Percentiles rank a stretch among this genome's conserved stretches.
Evolutionary conservation across 2,888 invertebrate species (phyloP).

Genomic region (Alcis repandata): DNA sequence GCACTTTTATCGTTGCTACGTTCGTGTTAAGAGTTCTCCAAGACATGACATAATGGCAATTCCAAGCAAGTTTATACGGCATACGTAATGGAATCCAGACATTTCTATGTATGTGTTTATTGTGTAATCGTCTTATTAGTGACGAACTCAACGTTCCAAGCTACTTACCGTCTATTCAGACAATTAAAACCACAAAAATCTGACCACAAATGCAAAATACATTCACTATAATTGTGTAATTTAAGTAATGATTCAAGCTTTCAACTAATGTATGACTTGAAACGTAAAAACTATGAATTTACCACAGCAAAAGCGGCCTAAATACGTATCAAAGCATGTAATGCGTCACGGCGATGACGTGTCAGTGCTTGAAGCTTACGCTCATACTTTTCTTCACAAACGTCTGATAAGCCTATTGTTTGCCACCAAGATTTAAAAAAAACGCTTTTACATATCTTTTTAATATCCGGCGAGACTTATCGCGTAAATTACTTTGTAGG

Average conservation of each 20-base stretch:
- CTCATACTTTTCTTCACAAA: neutral
- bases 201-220: neutral
- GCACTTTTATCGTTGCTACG: neutral
- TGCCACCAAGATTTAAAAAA: too few species aligned
- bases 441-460: too few species aligned
- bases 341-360: conserved; percentile 8
- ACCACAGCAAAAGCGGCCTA: conserved; percentile 49
- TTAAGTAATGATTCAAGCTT: neutral
- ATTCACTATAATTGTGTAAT: neutral
- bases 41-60: conserved; percentile 2
- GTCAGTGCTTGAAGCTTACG: neutral
- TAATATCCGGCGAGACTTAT: too few species aligned
- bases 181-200: neutral
- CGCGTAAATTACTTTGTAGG: too few species aligned
- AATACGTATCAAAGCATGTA: conserved; percentile 40
- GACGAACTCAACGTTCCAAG: neutral
- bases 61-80: neutral
- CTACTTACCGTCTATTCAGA: neutral
- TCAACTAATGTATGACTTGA: neutral
- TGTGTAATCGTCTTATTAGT: neutral
- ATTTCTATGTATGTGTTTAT: neutral
- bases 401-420: neutral
- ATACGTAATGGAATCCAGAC: neutral
- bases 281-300: neutral
- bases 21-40: too few species aligned